A percentile compares a stretch with the other conserved stretches of the same genome.
Conservation (phyloP, 2,797 vertebrate genomes). For the Gobionotothen gibberifrons region DNA sequence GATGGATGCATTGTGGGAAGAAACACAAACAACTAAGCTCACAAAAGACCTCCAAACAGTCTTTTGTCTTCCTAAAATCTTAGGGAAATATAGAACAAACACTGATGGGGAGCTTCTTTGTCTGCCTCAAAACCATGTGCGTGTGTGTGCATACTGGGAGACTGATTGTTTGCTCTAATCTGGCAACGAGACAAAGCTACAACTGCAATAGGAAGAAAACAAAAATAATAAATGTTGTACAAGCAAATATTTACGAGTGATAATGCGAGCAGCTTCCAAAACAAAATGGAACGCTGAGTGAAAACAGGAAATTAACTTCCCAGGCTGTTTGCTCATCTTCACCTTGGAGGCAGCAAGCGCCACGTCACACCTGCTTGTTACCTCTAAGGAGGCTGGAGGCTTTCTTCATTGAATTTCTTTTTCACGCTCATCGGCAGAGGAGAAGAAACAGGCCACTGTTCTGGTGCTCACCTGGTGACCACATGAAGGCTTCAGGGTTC, state of each 20-base stretch:
- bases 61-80: conserved; percentile 50
- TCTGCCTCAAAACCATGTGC: conserved; percentile 39
- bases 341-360: conserved; percentile 45
- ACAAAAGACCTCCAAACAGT: conserved; percentile 56
- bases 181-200: conserved; percentile 3
- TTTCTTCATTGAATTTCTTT: conserved; percentile 47
- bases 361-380: conserved; percentile 50
- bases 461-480: conserved; percentile 51
- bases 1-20: conserved; percentile 33
- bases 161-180: conserved; percentile 51
- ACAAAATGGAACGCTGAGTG: conserved; percentile 32
- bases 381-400: conserved; percentile 35
- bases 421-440: conserved; percentile 37
- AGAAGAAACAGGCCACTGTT: conserved; percentile 39
- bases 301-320: conserved; percentile 46
- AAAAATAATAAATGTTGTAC: conserved; percentile 45
- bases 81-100: conserved; percentile 63
- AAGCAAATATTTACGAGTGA: conserved; percentile 33
- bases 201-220: conserved; percentile 26
- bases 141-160: conserved; percentile 47
- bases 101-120: conserved; percentile 27
- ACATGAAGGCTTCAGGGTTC: conserved; percentile 57
- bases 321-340: conserved; percentile 47
- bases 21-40: conserved; percentile 44
- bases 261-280: conserved; percentile 44